These are phyloP conservation scores for Syngnathus floridae DNA, from an alignment of 2,113 vertebrate genomes.

Conservation along the genomic window DNA sequence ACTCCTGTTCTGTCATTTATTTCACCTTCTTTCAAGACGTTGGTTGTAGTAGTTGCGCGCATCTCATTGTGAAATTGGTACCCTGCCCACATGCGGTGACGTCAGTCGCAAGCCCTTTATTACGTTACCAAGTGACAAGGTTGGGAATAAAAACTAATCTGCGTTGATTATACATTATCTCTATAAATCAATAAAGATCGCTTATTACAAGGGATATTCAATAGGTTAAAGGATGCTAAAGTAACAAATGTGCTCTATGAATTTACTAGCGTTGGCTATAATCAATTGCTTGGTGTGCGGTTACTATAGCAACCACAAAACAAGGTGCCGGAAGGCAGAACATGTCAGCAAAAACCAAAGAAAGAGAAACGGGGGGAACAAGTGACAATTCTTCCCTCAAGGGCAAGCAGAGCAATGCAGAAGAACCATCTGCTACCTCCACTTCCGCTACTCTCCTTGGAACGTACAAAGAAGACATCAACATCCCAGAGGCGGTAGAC, in stretches of 20 bases:
- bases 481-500: slow-evolving; percentile 74
- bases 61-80: too few species aligned
- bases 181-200: too few species aligned
- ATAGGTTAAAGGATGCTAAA: not conserved
- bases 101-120: not conserved
- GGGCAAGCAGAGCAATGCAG: not conserved
- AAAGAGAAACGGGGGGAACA: not conserved
- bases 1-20: not conserved
- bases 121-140: not conserved
- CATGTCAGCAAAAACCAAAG: slow-evolving; percentile 6
- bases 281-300: not conserved
- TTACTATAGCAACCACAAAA: slow-evolving; percentile 27
- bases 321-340: slow-evolving; percentile 5
- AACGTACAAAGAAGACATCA: slow-evolving; percentile 5
- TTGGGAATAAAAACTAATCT: not conserved
- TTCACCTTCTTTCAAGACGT: too few species aligned
- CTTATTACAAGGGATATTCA: not conserved
- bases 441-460: slow-evolving; percentile 27
- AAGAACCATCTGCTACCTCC: slow-evolving; percentile 6
- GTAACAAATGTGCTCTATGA: not conserved
- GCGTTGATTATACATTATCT: not conserved
- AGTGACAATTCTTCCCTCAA: not conserved
- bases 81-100: not conserved
- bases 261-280: not conserved
- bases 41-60: too few species aligned